Evolutionary conservation across 1,140 invertebrate species (phyloP), one percentile per base, ranked within the genome.

Genomic region (Drosophila cardini): DNA sequence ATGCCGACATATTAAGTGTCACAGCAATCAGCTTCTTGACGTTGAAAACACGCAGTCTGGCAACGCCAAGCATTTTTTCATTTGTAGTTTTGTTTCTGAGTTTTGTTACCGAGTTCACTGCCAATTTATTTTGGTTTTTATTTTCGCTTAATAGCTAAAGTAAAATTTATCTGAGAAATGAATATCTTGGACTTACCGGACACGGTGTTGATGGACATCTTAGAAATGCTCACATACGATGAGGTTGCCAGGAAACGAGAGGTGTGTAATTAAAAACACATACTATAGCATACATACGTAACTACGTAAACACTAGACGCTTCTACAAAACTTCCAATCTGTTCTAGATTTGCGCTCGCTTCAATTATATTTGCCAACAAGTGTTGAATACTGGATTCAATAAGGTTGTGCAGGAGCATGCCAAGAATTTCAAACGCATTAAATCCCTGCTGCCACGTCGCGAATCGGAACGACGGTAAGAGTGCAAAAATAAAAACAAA

Each of bases 401-500:
- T 56, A 94, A 95, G 78, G 95, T 97, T 40, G 96, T 98, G 70
- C 94, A 95, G 71, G 94, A 95, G 75, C 97, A 98, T 93, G 94
- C 94, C 0, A 93, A 95, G 45, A 96, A 95, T 82, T 93, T 96
- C 5, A 96, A 95, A 91, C 94, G 93, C 45, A 96, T 98, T 0
- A 98, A 98, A 92, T 93, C 95, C 4, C 94, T 97, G 84, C 91
- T 99, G 57, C 98, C 98, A 4, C 92, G 97, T 11, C 93, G 97
- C 64, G 97, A 98, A 93, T 98, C 97, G 0, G 97, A 98, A 91
- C 93, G 98, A 83, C 94, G 95, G 91, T 94, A 77, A 90, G 80
- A 26, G 21, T 21, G 21, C 21, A 26, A 26, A 26, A 4, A 26
- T 3, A 26, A 26, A 26, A 26, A 5, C 21, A 26, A 26, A 26